Evolutionary conservation across 2,888 invertebrate species (phyloP), one percentile per base, ranked within the genome.

Genomic region (Morinoia aosen): DNA sequence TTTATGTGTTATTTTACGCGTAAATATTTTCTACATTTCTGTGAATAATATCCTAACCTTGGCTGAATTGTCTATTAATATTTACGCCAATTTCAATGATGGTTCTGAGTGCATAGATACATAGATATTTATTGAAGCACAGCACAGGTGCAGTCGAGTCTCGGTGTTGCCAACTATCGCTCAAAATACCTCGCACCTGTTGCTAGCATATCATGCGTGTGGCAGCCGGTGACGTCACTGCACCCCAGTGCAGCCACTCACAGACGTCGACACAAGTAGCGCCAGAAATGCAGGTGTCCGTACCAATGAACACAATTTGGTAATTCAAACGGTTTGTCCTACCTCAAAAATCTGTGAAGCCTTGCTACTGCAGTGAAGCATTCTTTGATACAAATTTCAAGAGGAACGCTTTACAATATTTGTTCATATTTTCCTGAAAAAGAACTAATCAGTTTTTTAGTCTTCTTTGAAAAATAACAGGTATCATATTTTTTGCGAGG

Each of bases 51-150:
- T 76, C 25, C 33, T 25, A 16, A 33, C 16, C 25, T 76, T 10
- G 33, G 33, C 33, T 33, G 25, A 33, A 76, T 76, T 76, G 76
- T 1, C 25, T 33, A 76, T 19, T 33, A 76, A 76, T 76, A 33
- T 76, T 76, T 76, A 33, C 76, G 33, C 19, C 16, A 33, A 76
- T 76, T 76, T 76, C 0, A 76, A 2, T 76, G 76, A 76, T 25
- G 25, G 16, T 76, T 76, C 76, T 76, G 76, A 76, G 33, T 33
- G 33, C 33, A 76, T 19, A 76, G 76, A 76, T 76, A 76, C 33
- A 76, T 76, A 76, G 76, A 76, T 76, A 76, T 76, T 76, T 76
- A 76, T 76, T 76, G 76, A 76, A 76, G 76, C 19, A 33, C 76
- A 25, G 76, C 76, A 76, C 76, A 76, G 76, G 76, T 76, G 76